Conservation (phyloP, 2,888 invertebrate genomes). For the Rapana venosa region DNA sequence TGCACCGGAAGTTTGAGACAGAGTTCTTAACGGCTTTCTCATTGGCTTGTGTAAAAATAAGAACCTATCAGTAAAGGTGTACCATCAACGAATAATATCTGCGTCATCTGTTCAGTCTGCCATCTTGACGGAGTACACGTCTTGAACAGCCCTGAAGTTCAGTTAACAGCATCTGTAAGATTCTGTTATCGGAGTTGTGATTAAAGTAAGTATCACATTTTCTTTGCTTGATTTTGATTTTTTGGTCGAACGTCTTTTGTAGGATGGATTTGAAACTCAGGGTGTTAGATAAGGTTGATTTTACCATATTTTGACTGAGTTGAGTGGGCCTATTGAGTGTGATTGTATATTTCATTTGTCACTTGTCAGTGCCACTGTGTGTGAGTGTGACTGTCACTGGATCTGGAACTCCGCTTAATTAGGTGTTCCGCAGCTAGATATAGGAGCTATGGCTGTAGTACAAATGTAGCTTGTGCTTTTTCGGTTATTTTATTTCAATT, state of each 20-base stretch:
- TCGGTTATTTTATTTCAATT: too few species aligned
- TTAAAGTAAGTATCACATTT: not conserved
- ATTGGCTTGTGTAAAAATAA: slow-evolving; percentile 20
- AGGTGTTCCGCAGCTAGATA: too few species aligned
- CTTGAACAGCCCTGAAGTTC: slow-evolving; percentile 1
- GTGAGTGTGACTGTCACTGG: too few species aligned
- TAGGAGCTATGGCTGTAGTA: too few species aligned
- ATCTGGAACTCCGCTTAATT: too few species aligned
- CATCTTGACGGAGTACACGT: slow-evolving; percentile 44
- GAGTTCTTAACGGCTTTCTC: not conserved
- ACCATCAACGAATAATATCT: not conserved
- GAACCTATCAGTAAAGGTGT: slow-evolving; percentile 19
- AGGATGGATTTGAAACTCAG: not conserved
- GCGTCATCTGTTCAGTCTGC: slow-evolving; percentile 40
- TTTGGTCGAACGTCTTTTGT: not conserved
- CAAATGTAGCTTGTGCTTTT: too few species aligned
- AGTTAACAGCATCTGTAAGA: not conserved
- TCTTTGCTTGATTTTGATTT: not conserved
- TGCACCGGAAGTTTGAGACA: slow-evolving; percentile 19
- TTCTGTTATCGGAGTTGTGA: not conserved
- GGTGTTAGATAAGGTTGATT: not conserved
- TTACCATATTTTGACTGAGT: not conserved
- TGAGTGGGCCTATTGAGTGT: too few species aligned
- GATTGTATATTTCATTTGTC: too few species aligned
- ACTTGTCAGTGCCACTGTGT: too few species aligned